Evolutionary conservation across 2,888 invertebrate genomes (phyloP).

Genomic region (Limnephilus auricula): DNA sequence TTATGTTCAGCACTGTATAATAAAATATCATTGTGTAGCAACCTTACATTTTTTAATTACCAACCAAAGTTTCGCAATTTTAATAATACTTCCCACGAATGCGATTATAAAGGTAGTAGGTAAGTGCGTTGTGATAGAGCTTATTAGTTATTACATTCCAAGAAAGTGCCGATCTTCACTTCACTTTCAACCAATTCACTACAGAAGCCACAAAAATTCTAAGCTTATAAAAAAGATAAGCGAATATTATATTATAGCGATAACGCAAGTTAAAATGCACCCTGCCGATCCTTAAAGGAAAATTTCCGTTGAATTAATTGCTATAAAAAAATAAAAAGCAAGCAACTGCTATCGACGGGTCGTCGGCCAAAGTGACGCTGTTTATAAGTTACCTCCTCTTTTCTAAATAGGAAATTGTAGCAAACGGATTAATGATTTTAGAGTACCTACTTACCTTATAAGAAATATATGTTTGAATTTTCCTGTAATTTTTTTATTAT

Average conservation of each 20-base stretch:
- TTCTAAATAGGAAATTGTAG: not conserved
- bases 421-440: not conserved
- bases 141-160: not conserved
- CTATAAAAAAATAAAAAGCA: not conserved
- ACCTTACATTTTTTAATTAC: not conserved
- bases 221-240: not conserved
- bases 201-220: not conserved
- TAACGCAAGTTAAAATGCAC: slow-evolving; percentile 45
- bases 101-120: too few relatives aligned
- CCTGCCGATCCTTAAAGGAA: not conserved
- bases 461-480: not conserved
- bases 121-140: not conserved
- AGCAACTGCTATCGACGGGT: not conserved
- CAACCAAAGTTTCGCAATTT: not conserved
- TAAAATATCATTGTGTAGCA: not conserved
- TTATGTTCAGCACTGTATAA: too few relatives aligned
- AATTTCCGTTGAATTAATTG: slow-evolving; percentile 46
- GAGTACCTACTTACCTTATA: not conserved
- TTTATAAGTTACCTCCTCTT: not conserved
- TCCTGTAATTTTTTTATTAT: too few relatives aligned
- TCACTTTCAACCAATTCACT: not conserved
- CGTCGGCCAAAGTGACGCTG: not conserved
- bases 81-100: not conserved
- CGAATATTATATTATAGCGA: too few relatives aligned
- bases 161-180: too few relatives aligned